Evolutionary conservation across 2,797 vertebrate genomes (phyloP), one percentile per base, ranked within the genome.

Genomic region (Masticophis lateralis): DNA sequence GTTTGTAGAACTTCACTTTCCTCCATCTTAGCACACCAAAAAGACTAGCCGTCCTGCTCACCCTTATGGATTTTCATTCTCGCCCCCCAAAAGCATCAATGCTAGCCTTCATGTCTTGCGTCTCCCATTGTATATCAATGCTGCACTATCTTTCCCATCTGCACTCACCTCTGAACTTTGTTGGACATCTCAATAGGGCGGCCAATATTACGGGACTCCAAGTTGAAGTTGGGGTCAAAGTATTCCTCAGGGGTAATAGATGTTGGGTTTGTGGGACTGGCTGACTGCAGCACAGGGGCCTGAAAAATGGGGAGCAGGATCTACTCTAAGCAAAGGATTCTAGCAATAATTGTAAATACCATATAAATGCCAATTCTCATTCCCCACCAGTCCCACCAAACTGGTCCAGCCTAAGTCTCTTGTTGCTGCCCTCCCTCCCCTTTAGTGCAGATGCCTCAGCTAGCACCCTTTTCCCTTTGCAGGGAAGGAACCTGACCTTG

Each of bases 211-310:
- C 99, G 98, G 8, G 98, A 97, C 88, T 99, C 98, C 96, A 99
- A 98, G 96, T 98, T 98, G 91, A 99, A 99, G 97, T 98, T 98
- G 0, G 98, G 98, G 97, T 99, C 98, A 0, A 99, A 99, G 96
- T 99, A 99, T 83, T 99, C 99, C 66, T 99, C 98, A 0, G 98
- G 98, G 79, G 99, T 99, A 97, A 99, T 99, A 96, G 98, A 99
- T 0, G 99, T 99, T 94, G 99, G 99, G 97, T 99, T 99, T 97
- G 99, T 98, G 96, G 98, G 98, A 95, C 98, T 99, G 95, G 98
- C 98, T 18, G 98, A 98, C 98, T 99, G 98, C 91, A 98, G 98
- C 91, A 99, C 98, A 0, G 99, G 98, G 37, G 98, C 98, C 99
- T 99, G 98, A 32, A 92, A 37, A 51, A 90, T 0, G 51, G 87